Evolutionary conservation across 2,797 vertebrate species (phyloP).

Genomic region (Phylloscopus collybita): DNA sequence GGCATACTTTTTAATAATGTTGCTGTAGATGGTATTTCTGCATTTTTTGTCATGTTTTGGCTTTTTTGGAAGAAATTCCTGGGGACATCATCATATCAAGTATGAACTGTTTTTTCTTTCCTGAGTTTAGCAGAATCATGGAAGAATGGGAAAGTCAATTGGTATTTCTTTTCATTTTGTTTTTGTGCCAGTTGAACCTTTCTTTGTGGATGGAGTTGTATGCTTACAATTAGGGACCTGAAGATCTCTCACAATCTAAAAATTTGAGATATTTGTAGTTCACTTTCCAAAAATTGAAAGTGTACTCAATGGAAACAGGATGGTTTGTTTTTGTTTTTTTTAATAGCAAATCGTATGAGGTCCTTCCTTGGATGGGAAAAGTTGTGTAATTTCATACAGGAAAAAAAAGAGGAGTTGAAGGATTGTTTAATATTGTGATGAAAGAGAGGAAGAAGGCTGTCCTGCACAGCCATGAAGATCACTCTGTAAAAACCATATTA

Average conservation of each 20-base stretch:
- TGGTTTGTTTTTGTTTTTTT: background rate
- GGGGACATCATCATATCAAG: background rate
- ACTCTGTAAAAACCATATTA: slow-evolving; percentile 5
- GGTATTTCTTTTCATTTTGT: background rate
- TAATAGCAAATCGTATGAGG: background rate
- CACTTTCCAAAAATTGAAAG: background rate
- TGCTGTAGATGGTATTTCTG: background rate
- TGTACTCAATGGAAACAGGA: background rate
- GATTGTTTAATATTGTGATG: slow-evolving; percentile 30
- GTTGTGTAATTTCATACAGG: background rate
- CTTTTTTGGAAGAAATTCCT: background rate
- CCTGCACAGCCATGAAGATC: background rate
- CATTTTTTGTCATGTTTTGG: background rate
- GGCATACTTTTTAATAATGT: background rate
- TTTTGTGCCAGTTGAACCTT: background rate
- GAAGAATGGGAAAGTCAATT: background rate
- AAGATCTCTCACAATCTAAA: background rate
- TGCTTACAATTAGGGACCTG: background rate
- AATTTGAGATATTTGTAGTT: background rate
- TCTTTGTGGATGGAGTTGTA: background rate
- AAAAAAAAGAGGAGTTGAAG: slow-evolving; percentile 4
- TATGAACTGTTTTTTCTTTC: background rate
- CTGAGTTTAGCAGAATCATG: background rate
- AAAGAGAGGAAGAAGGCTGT: background rate
- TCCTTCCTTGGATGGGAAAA: background rate